These are phyloP conservation scores for Nothocercus nigrocapillus DNA, from an alignment of 2,113 vertebrate species.

Conservation along the genomic window DNA sequence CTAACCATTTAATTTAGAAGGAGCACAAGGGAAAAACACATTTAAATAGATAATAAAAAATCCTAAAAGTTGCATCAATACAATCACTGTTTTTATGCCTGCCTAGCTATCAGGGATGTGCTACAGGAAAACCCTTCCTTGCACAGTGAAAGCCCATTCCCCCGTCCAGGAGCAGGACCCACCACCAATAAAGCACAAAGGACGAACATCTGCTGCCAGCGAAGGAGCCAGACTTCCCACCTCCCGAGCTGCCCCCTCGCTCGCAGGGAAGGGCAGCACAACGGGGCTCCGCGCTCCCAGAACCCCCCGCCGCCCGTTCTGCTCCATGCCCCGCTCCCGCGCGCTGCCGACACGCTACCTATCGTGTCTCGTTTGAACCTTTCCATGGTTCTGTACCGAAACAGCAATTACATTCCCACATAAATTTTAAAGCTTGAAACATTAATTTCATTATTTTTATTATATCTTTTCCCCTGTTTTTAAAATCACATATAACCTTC, in stretches of 20 bases:
- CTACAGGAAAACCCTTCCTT: not conserved
- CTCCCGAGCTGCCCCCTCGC: too few relatives aligned
- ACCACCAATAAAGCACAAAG: too few relatives aligned
- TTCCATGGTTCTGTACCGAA: rapidly evolving
- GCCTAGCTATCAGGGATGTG: not conserved
- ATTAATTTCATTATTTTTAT: not conserved
- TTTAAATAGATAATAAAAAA: not conserved
- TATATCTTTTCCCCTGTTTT: not conserved
- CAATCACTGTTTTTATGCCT: not conserved
- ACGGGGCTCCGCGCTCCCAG: not conserved
- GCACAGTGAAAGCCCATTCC: not conserved
- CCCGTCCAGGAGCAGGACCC: too few relatives aligned
- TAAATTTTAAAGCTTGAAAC: not conserved
- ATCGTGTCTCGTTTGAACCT: rapidly evolving
- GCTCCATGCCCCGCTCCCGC: rapidly evolving
- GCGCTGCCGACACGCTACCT: rapidly evolving
- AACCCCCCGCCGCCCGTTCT: not conserved
- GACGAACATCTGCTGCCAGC: not conserved
- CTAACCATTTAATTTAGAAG: not conserved
- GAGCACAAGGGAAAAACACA: not conserved
- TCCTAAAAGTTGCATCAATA: not conserved
- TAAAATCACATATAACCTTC: not conserved
- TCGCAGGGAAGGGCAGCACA: not conserved
- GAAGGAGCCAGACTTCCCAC: not conserved
- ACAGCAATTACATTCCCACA: not conserved